Percentiles rank a stretch among this genome's conserved stretches.
These are phyloP conservation scores for Drosophila parthenogenetica DNA, from an alignment of 2,888 invertebrate genomes.

Conservation along the genomic window DNA sequence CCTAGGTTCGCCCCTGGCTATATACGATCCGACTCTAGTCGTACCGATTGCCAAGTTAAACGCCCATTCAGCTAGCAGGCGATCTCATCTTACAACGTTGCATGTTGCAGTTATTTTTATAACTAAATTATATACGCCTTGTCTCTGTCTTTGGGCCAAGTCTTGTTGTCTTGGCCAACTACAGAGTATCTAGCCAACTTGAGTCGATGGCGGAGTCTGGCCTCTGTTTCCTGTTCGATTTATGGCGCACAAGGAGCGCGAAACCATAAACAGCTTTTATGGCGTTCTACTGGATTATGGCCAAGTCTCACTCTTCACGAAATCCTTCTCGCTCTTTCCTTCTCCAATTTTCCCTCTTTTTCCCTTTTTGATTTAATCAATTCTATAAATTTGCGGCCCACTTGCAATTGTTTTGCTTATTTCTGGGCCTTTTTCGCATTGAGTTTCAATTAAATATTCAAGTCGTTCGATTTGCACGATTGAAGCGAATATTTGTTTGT, in stretches of 20 bases:
- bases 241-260: conserved; percentile 83
- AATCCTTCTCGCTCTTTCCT: conserved; percentile 4
- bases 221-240: conserved; percentile 74
- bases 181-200: conserved; percentile 5
- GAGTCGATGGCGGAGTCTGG: conserved; percentile 17
- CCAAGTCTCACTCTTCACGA: conserved; percentile 33
- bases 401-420: conserved; percentile 65
- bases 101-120: conserved; percentile 83
- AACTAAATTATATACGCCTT: conserved; percentile 83
- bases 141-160: conserved; percentile 32
- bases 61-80: conserved; percentile 49
- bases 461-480: conserved; percentile 15
- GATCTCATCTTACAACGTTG: conserved; percentile 75
- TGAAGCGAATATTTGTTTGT: conserved; percentile 7
- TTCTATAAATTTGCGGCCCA: conserved; percentile 71
- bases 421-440: conserved; percentile 15
- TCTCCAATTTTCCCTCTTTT: conserved; percentile 14
- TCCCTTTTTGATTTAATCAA: conserved; percentile 67
- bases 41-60: conserved; percentile 16
- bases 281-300: conserved; percentile 83
- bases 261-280: conserved; percentile 84
- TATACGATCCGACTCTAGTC: conserved; percentile 16
- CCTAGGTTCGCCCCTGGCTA: conserved; percentile 44
- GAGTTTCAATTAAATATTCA: conserved; percentile 57
- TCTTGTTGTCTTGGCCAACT: conserved; percentile 11